Conservation (phyloP, 2,888 invertebrate species). For the Rugalucina vietnamica region DNA sequence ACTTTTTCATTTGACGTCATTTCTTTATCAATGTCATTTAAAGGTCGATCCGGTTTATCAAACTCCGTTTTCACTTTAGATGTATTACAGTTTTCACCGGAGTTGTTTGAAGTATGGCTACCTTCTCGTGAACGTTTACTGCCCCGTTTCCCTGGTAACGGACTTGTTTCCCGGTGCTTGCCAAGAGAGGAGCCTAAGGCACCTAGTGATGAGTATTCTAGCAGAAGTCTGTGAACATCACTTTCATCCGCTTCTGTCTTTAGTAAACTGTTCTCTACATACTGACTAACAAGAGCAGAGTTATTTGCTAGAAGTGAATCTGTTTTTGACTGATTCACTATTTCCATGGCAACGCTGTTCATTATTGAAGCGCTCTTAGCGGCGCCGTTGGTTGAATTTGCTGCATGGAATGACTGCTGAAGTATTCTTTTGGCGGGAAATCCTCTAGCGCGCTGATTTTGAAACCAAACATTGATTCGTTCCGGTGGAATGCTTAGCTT, state of each 20-base stretch:
- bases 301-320: not conserved
- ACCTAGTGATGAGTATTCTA: not conserved
- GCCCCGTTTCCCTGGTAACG: not conserved
- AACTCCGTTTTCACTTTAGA: not conserved
- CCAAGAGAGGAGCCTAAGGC: not conserved
- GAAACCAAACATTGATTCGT: conserved; percentile 72
- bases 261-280: not conserved
- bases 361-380: not conserved
- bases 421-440: conserved; percentile 68
- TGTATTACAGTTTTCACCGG: not conserved
- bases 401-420: conserved; percentile 45
- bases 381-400: not conserved
- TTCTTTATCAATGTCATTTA: not conserved
- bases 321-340: not conserved
- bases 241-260: not conserved
- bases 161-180: not conserved
- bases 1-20: not conserved
- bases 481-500: conserved; percentile 66
- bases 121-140: not conserved
- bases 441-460: conserved; percentile 69
- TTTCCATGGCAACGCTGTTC: conserved; percentile 6
- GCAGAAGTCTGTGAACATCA: not conserved
- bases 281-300: not conserved
- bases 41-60: not conserved
- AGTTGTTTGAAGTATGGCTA: not conserved